Percentiles rank a stretch among this genome's conserved stretches.
Evolutionary conservation across 2,888 invertebrate genomes (phyloP).

Genomic region (Catocala fraxini): DNA sequence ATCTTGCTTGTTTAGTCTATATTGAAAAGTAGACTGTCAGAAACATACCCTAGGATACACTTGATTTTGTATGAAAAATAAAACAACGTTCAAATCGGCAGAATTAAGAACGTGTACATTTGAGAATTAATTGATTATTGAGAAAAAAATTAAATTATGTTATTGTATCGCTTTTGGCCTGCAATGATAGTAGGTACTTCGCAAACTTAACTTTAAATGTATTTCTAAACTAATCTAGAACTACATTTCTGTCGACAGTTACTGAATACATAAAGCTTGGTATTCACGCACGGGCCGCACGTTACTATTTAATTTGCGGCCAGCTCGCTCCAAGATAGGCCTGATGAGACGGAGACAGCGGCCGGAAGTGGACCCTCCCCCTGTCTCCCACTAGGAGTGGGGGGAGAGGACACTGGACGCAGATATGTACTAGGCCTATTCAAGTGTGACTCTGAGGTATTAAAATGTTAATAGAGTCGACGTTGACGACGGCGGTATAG

Average conservation of each 20-base stretch:
- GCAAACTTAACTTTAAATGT: too few species aligned
- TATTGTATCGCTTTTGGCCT: too few species aligned
- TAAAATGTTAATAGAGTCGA: slow-evolving; percentile 60
- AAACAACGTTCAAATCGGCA: too few species aligned
- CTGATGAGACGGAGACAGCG: slow-evolving; percentile 85
- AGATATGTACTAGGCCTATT: slow-evolving; percentile 76
- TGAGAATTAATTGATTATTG: too few species aligned
- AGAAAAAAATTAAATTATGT: too few species aligned
- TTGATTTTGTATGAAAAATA: too few species aligned
- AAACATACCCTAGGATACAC: too few species aligned
- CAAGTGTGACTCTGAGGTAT: slow-evolving; percentile 68
- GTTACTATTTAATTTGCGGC: slow-evolving; percentile 84
- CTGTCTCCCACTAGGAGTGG: slow-evolving; percentile 47
- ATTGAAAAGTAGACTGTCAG: too few species aligned
- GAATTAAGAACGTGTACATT: too few species aligned
- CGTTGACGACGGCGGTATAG: slow-evolving; percentile 40
- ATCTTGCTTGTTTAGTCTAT: too few species aligned
- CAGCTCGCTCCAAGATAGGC: slow-evolving; percentile 80
- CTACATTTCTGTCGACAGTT: slow-evolving; percentile 35
- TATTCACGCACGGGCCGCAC: slow-evolving; percentile 56
- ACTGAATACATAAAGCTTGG: slow-evolving; percentile 37
- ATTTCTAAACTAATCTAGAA: slow-evolving; percentile 37
- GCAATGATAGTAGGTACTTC: too few species aligned
- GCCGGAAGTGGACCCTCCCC: slow-evolving; percentile 72
- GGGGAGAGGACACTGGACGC: slow-evolving; percentile 48